Conservation (phyloP, 2,113 vertebrate genomes). For the Calonectris borealis region DNA sequence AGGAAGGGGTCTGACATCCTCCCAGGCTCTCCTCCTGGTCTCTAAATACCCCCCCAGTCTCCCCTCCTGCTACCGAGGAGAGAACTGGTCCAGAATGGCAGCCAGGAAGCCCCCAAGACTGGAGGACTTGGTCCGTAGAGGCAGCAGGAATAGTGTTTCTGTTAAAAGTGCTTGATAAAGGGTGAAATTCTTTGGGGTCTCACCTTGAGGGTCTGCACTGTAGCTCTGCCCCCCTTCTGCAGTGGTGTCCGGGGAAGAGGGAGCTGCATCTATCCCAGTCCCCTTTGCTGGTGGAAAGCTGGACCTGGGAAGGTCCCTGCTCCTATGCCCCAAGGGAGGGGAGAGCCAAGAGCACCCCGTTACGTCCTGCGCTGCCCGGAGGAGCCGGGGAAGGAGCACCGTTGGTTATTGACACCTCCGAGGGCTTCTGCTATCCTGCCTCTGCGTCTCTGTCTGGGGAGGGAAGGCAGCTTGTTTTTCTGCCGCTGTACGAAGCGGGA, state of each 20-base stretch:
- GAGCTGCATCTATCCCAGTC: not conserved
- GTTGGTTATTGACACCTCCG: not conserved
- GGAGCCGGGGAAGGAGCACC: not conserved
- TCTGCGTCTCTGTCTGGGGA: not conserved
- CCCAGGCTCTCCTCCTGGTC: fast-evolving
- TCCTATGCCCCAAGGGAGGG: not conserved
- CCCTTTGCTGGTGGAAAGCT: not conserved
- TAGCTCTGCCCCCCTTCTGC: not conserved
- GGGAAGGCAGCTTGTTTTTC: not conserved
- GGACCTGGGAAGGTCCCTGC: not conserved
- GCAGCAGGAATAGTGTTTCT: fast-evolving
- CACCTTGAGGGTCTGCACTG: not conserved
- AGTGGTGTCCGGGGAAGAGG: fast-evolving
- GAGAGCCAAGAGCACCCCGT: not conserved
- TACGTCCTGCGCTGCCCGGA: not conserved
- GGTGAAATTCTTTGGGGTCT: not conserved
- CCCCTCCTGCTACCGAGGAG: not conserved
- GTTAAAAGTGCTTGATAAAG: not conserved
- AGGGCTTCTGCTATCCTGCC: not conserved
- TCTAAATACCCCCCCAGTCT: not conserved
- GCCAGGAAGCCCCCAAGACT: fast-evolving
- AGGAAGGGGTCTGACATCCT: not conserved
- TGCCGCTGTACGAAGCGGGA: fast-evolving
- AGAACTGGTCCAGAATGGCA: not conserved
- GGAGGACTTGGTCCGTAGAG: not conserved